Base-by-base conservation (phyloP, 2,888 invertebrate genomes). In the Catocala nupta region DNA sequence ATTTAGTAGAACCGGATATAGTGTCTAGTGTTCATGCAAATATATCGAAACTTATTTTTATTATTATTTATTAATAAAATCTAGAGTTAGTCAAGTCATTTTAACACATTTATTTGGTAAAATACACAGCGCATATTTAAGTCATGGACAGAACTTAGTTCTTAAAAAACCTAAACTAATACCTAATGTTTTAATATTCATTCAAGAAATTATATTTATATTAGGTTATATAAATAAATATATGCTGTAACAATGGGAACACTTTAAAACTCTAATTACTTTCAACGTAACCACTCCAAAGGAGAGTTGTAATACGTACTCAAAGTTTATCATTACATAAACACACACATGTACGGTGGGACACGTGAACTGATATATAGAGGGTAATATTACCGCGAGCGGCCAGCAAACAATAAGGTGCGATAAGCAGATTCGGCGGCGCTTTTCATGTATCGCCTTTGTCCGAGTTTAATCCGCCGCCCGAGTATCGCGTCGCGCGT, bases 371-470 rank as follows among this genome's bases (percentile, higher is more conserved):
- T 90, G 90, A 92, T 90, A 90, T 91, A 90, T 90, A 87, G 88
- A 82, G 86, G 89, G 89, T 82, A 86, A 88, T 90, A 90, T 88
- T 82, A 83, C 82, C 70, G 25, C 25, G 78, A 80, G 84, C 88
- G 88, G 88, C 83, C 87, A 82, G 83, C 89, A 85, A 89, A 92
- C 92, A 92, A 91, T 92, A 88, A 87, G 84, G 86, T 80, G 86
- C 83, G 93, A 93, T 93, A 93, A 92, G 91, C 81, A 90, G 90
- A 90, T 91, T 90, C 86, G 90, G 88, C 93, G 93, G 93, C 85
- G 70, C 88, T 80, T 93, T 93, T 93, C 83, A 93, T 89, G 91
- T 91, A 65, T 80, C 80, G 85, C 90, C 91, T 93, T 93, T 93
- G 91, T 91, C 90, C 88, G 83, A 85, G 83, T 78, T 76, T 91